These are phyloP conservation scores for Tachina lurida DNA, from an alignment of 2,888 invertebrate species.

Conservation along the genomic window DNA sequence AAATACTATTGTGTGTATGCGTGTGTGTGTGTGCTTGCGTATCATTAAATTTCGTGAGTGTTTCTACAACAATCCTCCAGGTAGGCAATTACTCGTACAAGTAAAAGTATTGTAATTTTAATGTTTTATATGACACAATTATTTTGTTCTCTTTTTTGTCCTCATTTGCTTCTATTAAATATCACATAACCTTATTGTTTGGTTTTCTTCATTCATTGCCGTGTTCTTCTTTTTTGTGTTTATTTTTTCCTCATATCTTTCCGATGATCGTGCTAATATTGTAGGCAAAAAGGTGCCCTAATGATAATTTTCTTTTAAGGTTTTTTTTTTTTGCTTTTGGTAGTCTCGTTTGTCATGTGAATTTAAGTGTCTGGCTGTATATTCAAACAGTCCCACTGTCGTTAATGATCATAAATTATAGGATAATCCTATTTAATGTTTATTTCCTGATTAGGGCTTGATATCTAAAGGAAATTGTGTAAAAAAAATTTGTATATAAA, in stretches of 20 bases:
- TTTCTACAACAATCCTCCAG: conserved; percentile 41
- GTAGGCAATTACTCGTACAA: not conserved
- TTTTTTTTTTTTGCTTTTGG: conserved; percentile 21
- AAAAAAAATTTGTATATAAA: not conserved
- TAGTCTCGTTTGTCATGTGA: conserved; percentile 33
- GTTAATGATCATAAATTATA: conserved; percentile 79
- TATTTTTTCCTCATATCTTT: conserved; percentile 21
- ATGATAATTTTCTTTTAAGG: conserved; percentile 43
- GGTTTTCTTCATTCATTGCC: not conserved
- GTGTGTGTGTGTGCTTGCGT: not conserved
- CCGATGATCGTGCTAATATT: conserved; percentile 67
- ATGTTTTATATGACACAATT: conserved; percentile 68
- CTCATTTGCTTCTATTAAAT: conserved; percentile 42
- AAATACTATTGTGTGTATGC: not conserved
- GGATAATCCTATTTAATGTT: conserved; percentile 76
- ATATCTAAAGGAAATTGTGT: conserved; percentile 48
- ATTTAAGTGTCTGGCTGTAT: conserved; percentile 39
- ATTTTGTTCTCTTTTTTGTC: conserved; percentile 44
- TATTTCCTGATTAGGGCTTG: conserved; percentile 64
- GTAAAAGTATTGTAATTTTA: conserved; percentile 16
- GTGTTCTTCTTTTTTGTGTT: not conserved
- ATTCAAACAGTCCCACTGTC: conserved; percentile 47
- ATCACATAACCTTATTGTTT: conserved; percentile 61
- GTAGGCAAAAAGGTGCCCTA: conserved; percentile 63
- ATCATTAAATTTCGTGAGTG: conserved; percentile 51